A percentile compares a stretch with the other conserved stretches of the same genome.
Evolutionary conservation across 2,888 invertebrate species (phyloP).

Genomic region (Unio delphinus): DNA sequence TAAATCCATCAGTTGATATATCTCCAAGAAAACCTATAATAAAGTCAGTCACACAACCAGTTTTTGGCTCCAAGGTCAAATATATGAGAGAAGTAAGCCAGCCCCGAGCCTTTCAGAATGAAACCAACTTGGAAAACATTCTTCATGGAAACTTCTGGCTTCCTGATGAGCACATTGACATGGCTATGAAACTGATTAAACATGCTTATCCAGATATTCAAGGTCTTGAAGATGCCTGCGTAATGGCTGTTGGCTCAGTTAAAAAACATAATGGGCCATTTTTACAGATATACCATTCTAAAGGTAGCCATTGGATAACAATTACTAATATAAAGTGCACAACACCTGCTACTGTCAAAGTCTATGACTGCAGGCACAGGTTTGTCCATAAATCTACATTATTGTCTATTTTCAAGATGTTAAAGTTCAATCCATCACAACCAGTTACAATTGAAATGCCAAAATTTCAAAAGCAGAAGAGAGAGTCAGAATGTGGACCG

Average conservation of each 20-base stretch:
- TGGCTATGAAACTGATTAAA: conserved; percentile 26
- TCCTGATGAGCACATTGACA: conserved; percentile 28
- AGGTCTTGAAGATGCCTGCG: conserved; percentile 29
- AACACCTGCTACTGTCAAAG: conserved; percentile 9
- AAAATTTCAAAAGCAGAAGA: conserved; percentile 31
- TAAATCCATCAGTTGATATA: too few relatives aligned
- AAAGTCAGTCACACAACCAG: too few relatives aligned
- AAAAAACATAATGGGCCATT: conserved; percentile 14
- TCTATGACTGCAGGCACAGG: conserved; percentile 37
- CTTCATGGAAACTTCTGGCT: conserved; percentile 18
- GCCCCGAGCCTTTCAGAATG: too few relatives aligned
- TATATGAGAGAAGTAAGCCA: too few relatives aligned
- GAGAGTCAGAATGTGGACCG: conserved; percentile 34
- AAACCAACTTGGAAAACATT: neutral
- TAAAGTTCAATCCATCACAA: conserved; percentile 4
- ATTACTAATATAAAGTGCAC: conserved; percentile 27
- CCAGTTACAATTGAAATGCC: conserved; percentile 24
- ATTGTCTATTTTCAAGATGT: conserved; percentile 7
- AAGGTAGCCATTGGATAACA: conserved; percentile 36
- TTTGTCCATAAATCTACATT: conserved; percentile 7
- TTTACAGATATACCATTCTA: conserved; percentile 34
- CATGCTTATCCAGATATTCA: conserved; percentile 17
- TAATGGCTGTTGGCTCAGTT: conserved; percentile 11
- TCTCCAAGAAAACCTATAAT: too few relatives aligned
- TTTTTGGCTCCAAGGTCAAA: too few relatives aligned